These are phyloP conservation scores for Imbricaverruca yamaguchii DNA, from an alignment of 2,888 invertebrate species.

Conservation along the genomic window DNA sequence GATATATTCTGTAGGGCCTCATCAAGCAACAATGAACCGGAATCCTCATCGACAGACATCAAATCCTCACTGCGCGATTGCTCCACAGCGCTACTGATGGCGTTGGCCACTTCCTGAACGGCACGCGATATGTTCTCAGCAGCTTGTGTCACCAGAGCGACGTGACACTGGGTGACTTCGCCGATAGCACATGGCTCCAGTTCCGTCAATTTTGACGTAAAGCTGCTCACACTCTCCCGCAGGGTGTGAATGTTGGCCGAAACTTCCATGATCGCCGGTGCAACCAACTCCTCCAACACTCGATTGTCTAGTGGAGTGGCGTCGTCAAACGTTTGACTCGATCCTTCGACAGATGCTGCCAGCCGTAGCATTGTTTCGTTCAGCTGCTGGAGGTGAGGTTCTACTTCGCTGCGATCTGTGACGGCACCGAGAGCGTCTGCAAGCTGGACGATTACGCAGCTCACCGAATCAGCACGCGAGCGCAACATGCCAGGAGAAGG, in stretches of 20 bases:
- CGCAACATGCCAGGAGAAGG: neutral
- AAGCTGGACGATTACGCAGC: neutral
- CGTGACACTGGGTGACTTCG: neutral
- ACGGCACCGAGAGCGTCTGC: too few relatives aligned
- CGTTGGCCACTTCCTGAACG: neutral
- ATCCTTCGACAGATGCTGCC: neutral
- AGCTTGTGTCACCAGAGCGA: neutral
- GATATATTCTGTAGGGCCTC: neutral
- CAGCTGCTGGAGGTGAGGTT: neutral
- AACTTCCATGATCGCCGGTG: slow-evolving; percentile 14
- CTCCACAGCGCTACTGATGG: slow-evolving; percentile 7
- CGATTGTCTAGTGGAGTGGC: neutral
- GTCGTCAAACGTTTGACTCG: slow-evolving; percentile 15
- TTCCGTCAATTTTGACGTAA: neutral
- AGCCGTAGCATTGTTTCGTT: neutral
- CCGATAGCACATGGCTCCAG: neutral
- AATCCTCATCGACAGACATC: neutral
- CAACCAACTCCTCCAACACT: slow-evolving; percentile 11
- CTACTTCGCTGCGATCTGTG: neutral
- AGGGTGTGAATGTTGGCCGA: slow-evolving; percentile 6
- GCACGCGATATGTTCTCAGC: neutral
- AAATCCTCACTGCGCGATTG: neutral
- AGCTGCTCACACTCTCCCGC: neutral
- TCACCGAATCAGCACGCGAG: neutral
- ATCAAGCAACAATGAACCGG: neutral